phyloP scores from a whole-genome alignment of 2,888 invertebrate genomes.

The Brachypalpus laphriformis region DNA sequence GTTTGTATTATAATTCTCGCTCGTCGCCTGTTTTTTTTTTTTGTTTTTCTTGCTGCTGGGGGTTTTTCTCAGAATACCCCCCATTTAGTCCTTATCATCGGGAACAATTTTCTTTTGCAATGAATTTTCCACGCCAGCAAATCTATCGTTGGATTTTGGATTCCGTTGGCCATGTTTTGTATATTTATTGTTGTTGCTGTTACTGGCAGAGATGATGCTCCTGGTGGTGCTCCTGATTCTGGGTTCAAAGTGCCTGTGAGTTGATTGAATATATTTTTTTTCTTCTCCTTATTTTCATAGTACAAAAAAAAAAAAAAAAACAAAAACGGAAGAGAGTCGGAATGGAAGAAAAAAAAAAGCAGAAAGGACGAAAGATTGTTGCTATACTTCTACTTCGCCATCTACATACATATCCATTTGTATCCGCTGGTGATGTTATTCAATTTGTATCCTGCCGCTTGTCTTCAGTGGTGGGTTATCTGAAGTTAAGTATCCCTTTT shows the following conservation, averaged over 20 bases:
- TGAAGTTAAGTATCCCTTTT: conserved; percentile 10
- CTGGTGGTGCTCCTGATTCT: background rate
- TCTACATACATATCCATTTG: background rate
- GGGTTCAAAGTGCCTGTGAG: conserved; percentile 32
- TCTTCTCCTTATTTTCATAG: background rate
- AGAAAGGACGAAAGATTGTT: conserved; percentile 25
- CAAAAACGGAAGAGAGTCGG: background rate
- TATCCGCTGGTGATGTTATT: conserved; percentile 29
- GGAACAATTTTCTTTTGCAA: conserved; percentile 26
- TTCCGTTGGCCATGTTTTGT: conserved; percentile 39
- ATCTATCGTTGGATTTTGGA: conserved; percentile 27
- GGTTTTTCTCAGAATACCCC: background rate
- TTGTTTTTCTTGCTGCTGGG: background rate
- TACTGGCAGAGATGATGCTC: background rate
- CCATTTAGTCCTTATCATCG: conserved; percentile 6
- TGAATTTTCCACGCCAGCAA: conserved; percentile 45
- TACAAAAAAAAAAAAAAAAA: background rate
- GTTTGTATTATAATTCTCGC: conserved; percentile 37
- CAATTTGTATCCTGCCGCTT: conserved; percentile 11
- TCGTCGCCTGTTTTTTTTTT: background rate
- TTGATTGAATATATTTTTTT: conserved; percentile 22
- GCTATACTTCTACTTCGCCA: conserved; percentile 9
- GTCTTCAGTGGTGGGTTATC: background rate
- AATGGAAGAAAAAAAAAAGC: background rate
- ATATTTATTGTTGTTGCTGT: conserved; percentile 17